A percentile compares a stretch with the other conserved stretches of the same genome.
These are phyloP conservation scores for Oreocharis arfaki DNA, from an alignment of 2,113 vertebrate genomes.

Conservation along the genomic window DNA sequence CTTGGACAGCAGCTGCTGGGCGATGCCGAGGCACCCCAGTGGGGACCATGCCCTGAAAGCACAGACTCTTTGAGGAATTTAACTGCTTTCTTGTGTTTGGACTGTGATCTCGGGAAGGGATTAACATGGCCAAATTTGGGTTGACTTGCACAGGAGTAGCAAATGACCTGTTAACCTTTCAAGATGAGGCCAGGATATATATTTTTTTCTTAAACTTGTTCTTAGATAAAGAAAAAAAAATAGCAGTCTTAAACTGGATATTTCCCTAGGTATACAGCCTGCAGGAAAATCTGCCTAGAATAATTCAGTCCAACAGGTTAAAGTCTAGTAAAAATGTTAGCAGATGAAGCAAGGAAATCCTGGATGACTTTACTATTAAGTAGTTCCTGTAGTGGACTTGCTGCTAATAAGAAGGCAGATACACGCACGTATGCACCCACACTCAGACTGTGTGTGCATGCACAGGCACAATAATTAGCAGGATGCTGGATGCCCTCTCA, in stretches of 20 bases:
- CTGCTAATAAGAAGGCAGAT: background rate
- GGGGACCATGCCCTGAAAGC: background rate
- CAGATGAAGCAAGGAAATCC: background rate
- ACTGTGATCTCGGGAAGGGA: background rate
- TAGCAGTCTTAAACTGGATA: background rate
- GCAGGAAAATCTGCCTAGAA: background rate
- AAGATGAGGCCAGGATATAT: background rate
- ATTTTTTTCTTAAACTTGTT: background rate
- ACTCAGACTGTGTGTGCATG: background rate
- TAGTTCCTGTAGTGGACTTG: background rate
- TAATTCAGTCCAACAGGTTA: background rate
- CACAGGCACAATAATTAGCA: constrained; percentile 12
- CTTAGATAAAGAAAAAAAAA: background rate
- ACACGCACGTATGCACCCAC: rapidly evolving
- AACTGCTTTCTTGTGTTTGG: background rate
- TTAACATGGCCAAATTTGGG: background rate
- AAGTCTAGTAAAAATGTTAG: background rate
- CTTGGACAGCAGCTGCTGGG: background rate
- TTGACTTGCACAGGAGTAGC: background rate
- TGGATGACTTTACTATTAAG: background rate
- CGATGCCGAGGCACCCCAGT: rapidly evolving
- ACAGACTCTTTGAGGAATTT: background rate
- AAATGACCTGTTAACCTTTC: background rate
- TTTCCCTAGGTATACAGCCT: background rate
- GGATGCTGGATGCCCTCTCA: background rate